Evolutionary conservation across 2,888 invertebrate species (phyloP), one percentile per base, ranked within the genome.

Genomic region (Thereva nobilitata): DNA sequence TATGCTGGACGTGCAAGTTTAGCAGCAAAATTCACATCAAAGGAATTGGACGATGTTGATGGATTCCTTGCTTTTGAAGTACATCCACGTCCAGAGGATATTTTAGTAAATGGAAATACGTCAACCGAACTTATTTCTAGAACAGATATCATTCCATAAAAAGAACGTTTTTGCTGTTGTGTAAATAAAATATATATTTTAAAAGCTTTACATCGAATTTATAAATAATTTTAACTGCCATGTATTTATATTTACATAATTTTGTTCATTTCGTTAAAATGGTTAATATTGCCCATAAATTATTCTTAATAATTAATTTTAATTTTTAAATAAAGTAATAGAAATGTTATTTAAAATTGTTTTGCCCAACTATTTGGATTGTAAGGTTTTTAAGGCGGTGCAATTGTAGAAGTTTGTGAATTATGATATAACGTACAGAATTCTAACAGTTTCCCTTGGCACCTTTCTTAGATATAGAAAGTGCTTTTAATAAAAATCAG

Each of bases 31-130:
- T 96, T 96, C 80, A 85, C 86, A 57, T 92, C 93, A 8, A 92
- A 90, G 74, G 93, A 96, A 78, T 84, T 97, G 73, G 88, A 89
- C 70, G 95, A 96, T 76, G 92, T 95, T 2, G 95, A 95, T 75
- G 95, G 96, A 1, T 93, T 90, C 80, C 78, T 89, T n/a, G 86
- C 89, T 59, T 88, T 92, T 72, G 86, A 87, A 80, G 90, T 93
- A 5, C 83, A 83, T 70, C 81, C 81, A 0, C 71, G 77, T 45
- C 77, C 79, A 0, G 77, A 76, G 49, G 81, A 81, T 72, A 68
- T 79, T 23, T 67, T 79, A n/a, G 74, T 73, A 47, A 77, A 77
- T 71, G 76, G 72, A 4, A 72, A 74, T 23, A 70, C 74, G 0
- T 72, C 73, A 5, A 77, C 76, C 70, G 77, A 76, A 65, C 75